Evolutionary conservation across 1,140 invertebrate genomes (phyloP).

Genomic region (Lanistes nyassanus): DNA sequence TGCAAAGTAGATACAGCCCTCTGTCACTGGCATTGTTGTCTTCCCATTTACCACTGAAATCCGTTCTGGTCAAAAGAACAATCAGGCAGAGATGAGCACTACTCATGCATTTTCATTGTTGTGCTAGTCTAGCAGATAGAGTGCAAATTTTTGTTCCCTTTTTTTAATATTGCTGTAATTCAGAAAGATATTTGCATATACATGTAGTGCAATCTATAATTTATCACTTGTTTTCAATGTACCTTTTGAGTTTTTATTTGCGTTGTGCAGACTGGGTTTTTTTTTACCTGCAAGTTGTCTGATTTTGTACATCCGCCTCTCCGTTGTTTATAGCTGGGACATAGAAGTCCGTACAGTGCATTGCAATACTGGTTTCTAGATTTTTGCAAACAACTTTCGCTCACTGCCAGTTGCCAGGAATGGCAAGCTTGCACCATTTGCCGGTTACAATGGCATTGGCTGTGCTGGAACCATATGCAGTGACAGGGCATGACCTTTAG

Average conservation of each 20-base stretch:
- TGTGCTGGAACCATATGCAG: not conserved
- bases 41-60: too few species aligned
- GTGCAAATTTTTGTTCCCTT: slow-evolving; percentile 5
- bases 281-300: not conserved
- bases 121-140: slow-evolving; percentile 1
- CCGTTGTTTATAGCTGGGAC: not conserved
- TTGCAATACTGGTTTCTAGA: slow-evolving; percentile 1
- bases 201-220: slow-evolving; percentile 9
- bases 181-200: not conserved
- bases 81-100: not conserved
- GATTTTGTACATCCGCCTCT: too few species aligned
- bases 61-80: too few species aligned
- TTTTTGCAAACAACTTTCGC: slow-evolving; percentile 8
- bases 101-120: not conserved
- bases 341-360: not conserved
- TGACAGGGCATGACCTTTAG: not conserved
- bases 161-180: not conserved
- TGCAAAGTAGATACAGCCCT: too few species aligned
- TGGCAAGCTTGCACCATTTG: not conserved
- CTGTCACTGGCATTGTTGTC: too few species aligned
- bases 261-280: not conserved
- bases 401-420: not conserved
- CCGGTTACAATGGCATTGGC: not conserved
- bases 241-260: not conserved
- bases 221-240: slow-evolving; percentile 1